A percentile compares a stretch with the other conserved stretches of the same genome.
These are phyloP conservation scores for Himalopsyche japonica DNA, from an alignment of 2,888 invertebrate genomes.

Conservation along the genomic window DNA sequence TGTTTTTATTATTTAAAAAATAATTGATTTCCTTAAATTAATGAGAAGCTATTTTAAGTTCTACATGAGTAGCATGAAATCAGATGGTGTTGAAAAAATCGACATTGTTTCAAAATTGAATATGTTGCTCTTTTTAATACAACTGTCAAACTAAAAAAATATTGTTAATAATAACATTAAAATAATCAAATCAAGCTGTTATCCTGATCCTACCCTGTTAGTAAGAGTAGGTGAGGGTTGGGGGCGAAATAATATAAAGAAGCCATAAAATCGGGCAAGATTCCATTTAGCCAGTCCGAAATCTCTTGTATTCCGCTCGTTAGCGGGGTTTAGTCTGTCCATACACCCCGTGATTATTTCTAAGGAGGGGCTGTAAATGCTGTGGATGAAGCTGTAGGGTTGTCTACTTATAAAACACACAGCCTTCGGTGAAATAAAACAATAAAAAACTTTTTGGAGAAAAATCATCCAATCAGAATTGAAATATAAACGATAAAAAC, in stretches of 20 bases:
- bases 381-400: background rate
- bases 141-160: no score
- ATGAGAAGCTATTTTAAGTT: no score
- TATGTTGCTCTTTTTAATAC: no score
- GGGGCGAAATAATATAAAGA: slow-evolving; percentile 21
- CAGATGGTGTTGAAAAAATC: no score
- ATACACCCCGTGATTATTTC: background rate
- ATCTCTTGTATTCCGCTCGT: slow-evolving; percentile 52
- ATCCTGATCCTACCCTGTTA: background rate
- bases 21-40: no score
- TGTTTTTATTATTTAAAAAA: no score
- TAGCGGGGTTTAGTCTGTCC: slow-evolving; percentile 38
- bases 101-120: no score
- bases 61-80: no score
- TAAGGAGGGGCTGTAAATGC: background rate
- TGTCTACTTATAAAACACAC: background rate
- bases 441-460: background rate
- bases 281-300: slow-evolving; percentile 52
- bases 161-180: no score
- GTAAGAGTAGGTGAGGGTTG: background rate
- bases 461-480: background rate
- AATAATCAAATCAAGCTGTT: background rate
- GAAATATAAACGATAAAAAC: no score
- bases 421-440: background rate
- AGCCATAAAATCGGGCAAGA: slow-evolving; percentile 44